phyloP scores from a whole-genome alignment of 2,113 vertebrate species.

The Scartelaos histophorus region DNA sequence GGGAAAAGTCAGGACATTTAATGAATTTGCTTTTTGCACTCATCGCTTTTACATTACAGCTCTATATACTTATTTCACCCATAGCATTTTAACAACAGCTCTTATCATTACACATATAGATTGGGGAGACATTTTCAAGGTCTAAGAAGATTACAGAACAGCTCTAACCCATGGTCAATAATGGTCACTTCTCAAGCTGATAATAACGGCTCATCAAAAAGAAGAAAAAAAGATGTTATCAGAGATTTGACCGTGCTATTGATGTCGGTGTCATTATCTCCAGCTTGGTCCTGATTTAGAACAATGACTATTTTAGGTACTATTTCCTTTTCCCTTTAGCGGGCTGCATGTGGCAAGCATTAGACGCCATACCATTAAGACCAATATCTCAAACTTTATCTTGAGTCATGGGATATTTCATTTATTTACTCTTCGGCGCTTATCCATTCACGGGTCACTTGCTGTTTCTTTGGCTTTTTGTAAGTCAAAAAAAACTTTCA shows the following conservation, averaged over 20 bases:
- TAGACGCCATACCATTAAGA: constrained; percentile 68
- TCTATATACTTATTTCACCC: background rate
- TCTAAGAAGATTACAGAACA: background rate
- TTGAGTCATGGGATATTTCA: constrained; percentile 27
- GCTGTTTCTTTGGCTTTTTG: constrained; percentile 17
- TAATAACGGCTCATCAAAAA: constrained; percentile 41
- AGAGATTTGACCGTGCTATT: constrained; percentile 83
- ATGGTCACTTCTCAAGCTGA: constrained; percentile 77
- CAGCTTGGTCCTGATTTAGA: constrained; percentile 84
- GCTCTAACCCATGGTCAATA: constrained; percentile 80
- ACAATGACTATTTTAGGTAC: constrained; percentile 72
- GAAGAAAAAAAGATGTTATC: constrained; percentile 70
- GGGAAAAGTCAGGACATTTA: too few species aligned
- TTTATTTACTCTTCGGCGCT: background rate
- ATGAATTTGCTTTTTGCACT: background rate
- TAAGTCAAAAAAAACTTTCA: background rate
- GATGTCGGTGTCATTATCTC: constrained; percentile 82
- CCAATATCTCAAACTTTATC: constrained; percentile 62
- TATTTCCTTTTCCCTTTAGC: constrained; percentile 69
- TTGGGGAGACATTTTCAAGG: constrained; percentile 65
- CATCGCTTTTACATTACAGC: background rate
- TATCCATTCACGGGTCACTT: constrained; percentile 2
- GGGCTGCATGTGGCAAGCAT: constrained; percentile 71
- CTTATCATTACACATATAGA: constrained; percentile 73
- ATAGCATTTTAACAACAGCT: constrained; percentile 16